These are phyloP conservation scores for Smittia sp. DNA, from an alignment of 2,888 invertebrate species.

Conservation along the genomic window DNA sequence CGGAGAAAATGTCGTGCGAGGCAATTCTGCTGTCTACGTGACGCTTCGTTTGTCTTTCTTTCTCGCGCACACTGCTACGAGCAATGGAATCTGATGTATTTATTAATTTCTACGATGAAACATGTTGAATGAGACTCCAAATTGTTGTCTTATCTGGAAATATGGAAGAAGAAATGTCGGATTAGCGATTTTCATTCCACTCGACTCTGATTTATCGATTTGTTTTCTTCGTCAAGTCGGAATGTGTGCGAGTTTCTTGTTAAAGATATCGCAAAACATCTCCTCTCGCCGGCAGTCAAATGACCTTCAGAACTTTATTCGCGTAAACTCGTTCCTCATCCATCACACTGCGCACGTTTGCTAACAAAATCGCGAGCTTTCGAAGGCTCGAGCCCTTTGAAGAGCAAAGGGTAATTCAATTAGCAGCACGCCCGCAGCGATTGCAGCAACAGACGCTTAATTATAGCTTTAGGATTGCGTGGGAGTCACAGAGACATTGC, in stretches of 20 bases:
- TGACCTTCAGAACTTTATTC: conserved; percentile 16
- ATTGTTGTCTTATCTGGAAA: background rate
- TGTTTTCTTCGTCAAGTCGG: background rate
- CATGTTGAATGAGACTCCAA: background rate
- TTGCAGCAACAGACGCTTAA: too few relatives aligned
- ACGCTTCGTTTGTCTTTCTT: background rate
- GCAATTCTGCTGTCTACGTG: conserved; percentile 20
- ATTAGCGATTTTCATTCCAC: background rate
- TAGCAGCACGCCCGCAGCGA: too few relatives aligned
- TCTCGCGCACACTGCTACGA: background rate
- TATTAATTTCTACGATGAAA: background rate
- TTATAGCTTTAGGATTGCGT: too few relatives aligned
- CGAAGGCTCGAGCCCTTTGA: background rate
- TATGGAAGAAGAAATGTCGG: background rate
- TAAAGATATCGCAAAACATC: background rate
- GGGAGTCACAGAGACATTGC: background rate
- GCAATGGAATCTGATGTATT: background rate
- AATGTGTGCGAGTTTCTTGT: background rate
- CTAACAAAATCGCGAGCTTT: background rate
- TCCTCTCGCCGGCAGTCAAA: background rate
- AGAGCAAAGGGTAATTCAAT: background rate
- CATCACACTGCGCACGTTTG: conserved; percentile 1
- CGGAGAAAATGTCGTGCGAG: background rate
- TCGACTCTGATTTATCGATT: background rate
- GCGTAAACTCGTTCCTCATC: background rate